Conservation (phyloP, 1,140 invertebrate species). For the Apis mellifera region Amel_HAv3.1 CM009940.2:4218001-4218500, state of each 20-base stretch:
- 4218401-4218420: too few species aligned
- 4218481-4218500: too few species aligned
- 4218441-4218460: too few species aligned
- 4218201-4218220: background rate
- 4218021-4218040: background rate
- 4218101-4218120: conserved; percentile 27
- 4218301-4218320: too few species aligned
- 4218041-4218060: background rate
- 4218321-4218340: too few species aligned
- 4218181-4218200: conserved; percentile 12
- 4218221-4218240: background rate
- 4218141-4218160: background rate
- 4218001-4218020: background rate
- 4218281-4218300: background rate
- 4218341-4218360: too few species aligned
- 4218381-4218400: too few species aligned
- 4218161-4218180: background rate
- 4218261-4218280: too few species aligned
- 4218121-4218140: conserved; percentile 33
- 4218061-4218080: conserved; percentile 3
- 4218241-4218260: too few species aligned
- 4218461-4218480: too few species aligned
- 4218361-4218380: too few species aligned
- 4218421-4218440: too few species aligned
- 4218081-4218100: background rate